These are phyloP conservation scores for Drosophila hamatofila DNA, from an alignment of 2,888 invertebrate genomes.

Conservation along the genomic window DNA sequence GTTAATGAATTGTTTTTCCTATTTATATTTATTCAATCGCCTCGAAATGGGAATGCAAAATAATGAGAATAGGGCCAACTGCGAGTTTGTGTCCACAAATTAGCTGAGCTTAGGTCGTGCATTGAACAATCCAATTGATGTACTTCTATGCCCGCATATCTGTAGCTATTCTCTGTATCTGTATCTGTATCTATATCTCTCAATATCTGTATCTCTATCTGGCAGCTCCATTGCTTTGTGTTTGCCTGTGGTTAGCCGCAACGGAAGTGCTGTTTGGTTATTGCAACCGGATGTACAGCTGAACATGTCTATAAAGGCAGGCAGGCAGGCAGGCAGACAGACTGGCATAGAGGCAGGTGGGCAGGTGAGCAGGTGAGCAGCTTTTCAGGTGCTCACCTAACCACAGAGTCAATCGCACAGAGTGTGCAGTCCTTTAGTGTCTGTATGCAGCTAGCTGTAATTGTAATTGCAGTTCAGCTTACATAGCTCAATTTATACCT, in stretches of 20 bases:
- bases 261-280: constrained; percentile 45
- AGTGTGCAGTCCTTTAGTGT: background rate
- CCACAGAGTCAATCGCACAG: constrained; percentile 31
- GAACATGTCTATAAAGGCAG: constrained; percentile 21
- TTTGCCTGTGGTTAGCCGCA: constrained; percentile 37
- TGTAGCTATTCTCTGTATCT: constrained; percentile 2
- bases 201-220: background rate
- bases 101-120: background rate
- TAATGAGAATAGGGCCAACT: too few relatives aligned
- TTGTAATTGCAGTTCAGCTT: constrained; percentile 36
- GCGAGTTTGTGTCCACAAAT: constrained; percentile 11
- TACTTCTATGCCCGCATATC: background rate
- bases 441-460: constrained; percentile 8
- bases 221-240: constrained; percentile 14
- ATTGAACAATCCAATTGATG: background rate
- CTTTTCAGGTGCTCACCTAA: constrained; percentile 5
- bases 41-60: background rate
- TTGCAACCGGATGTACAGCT: constrained; percentile 40
- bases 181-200: background rate
- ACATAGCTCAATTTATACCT: constrained; percentile 28
- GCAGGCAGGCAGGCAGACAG: background rate
- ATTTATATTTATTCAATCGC: constrained; percentile 41
- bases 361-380: background rate
- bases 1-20: constrained; percentile 58
- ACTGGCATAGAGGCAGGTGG: background rate